A percentile compares a stretch with the other conserved stretches of the same genome.
Conservation (phyloP, 2,888 invertebrate genomes). For the Tortricodes alternella region DNA sequence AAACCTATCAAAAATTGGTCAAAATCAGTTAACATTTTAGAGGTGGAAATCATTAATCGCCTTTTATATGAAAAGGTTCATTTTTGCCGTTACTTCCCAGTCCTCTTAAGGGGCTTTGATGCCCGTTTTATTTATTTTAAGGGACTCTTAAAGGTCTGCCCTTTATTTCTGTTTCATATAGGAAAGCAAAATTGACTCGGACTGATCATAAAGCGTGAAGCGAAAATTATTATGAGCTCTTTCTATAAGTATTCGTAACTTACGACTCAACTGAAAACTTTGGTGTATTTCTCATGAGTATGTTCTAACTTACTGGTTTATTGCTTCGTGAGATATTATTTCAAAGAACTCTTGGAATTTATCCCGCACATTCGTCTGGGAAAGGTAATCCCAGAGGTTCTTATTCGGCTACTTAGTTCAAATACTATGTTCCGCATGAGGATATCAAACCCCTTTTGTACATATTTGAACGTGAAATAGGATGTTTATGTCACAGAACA, state of each 20-base stretch:
- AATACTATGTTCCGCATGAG: conserved; percentile 53
- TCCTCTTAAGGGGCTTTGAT: too few species aligned
- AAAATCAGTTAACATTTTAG: too few species aligned
- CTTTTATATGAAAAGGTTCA: too few species aligned
- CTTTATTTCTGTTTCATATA: too few species aligned
- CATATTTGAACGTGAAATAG: conserved; percentile 47
- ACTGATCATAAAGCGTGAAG: conserved; percentile 30
- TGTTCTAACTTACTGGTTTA: conserved; percentile 78
- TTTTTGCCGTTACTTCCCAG: too few species aligned
- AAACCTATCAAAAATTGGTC: too few species aligned
- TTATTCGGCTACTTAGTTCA: conserved; percentile 73
- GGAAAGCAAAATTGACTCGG: too few species aligned
- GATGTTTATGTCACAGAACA: conserved; percentile 35
- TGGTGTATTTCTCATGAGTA: conserved; percentile 70
- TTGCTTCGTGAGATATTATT: conserved; percentile 78
- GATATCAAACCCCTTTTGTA: conserved; percentile 50
- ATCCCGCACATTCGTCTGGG: conserved; percentile 67
- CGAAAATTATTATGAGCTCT: conserved; percentile 53
- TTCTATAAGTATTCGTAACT: conserved; percentile 55
- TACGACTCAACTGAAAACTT: conserved; percentile 70
- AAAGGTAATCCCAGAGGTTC: conserved; percentile 70
- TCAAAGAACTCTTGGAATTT: conserved; percentile 76
- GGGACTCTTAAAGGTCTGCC: too few species aligned
- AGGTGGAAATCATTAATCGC: too few species aligned
- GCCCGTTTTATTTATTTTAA: too few species aligned